Conservation (phyloP, 2,797 vertebrate genomes). For the Sebastes steindachneri region DNA sequence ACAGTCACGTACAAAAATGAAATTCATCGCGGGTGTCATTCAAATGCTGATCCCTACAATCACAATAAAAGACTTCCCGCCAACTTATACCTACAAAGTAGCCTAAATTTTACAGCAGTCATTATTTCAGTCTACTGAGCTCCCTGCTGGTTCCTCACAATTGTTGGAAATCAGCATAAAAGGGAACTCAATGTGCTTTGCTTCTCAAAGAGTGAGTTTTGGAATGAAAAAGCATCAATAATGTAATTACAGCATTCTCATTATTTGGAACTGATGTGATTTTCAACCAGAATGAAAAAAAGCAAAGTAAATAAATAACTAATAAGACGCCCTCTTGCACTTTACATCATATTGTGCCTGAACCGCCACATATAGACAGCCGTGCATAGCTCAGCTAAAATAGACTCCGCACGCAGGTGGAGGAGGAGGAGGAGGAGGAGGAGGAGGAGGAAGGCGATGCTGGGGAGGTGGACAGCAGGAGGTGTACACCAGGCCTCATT, state of each 20-base stretch:
- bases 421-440: constrained; percentile 20
- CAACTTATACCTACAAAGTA: constrained; percentile 5
- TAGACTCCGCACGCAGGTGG: constrained; percentile 44
- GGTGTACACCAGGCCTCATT: constrained; percentile 70
- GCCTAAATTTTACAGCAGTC: constrained; percentile 8
- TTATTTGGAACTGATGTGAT: constrained; percentile 3
- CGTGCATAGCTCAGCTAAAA: constrained; percentile 63
- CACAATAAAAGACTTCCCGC: constrained; percentile 7
- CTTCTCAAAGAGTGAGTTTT: not conserved
- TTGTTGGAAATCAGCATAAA: constrained; percentile 9
- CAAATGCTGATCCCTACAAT: constrained; percentile 42
- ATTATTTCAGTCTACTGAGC: constrained; percentile 8
- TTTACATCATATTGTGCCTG: not conserved
- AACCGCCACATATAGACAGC: not conserved
- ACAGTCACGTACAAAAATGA: not conserved
- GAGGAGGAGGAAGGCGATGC: not conserved
- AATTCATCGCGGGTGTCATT: constrained; percentile 31
- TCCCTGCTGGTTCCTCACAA: constrained; percentile 9
- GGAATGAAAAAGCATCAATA: not conserved
- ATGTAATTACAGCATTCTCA: not conserved
- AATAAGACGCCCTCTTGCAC: not conserved
- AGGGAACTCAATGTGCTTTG: not conserved
- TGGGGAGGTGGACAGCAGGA: constrained; percentile 65
- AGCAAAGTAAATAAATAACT: not conserved
- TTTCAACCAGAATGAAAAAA: not conserved